Percentiles rank a stretch among this genome's conserved stretches.
These are phyloP conservation scores for Pogonus chalceus DNA, from an alignment of 1,140 invertebrate species.

Conservation along the genomic window DNA sequence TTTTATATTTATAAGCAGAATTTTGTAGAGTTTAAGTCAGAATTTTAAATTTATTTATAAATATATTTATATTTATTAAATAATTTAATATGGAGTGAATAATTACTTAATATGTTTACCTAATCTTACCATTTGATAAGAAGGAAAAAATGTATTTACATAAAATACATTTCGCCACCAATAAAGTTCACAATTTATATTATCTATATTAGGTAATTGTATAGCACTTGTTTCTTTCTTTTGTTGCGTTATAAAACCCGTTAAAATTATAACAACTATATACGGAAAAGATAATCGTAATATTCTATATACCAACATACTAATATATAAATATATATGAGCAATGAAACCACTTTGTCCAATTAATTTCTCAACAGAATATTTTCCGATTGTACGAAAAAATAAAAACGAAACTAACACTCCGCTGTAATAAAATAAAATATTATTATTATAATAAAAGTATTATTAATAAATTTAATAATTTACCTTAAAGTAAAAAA, in stretches of 20 bases:
- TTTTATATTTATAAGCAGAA: no score
- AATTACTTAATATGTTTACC: no score
- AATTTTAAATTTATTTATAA: no score
- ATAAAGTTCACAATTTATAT: constrained; percentile 33
- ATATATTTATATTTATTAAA: no score
- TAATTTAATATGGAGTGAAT: no score
- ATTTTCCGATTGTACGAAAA: constrained; percentile 33
- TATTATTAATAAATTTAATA: neutral
- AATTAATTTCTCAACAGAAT: constrained; percentile 24
- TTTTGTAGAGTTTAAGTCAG: no score
- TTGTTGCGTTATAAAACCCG: constrained; percentile 29
- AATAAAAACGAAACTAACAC: constrained; percentile 36
- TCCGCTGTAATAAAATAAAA: constrained; percentile 28
- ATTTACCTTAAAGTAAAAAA: constrained; percentile 40
- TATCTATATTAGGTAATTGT: constrained; percentile 29
- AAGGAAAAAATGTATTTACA: constrained; percentile 35
- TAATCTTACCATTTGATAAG: constrained; percentile 31
- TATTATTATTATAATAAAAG: constrained; percentile 3
- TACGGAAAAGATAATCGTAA: constrained; percentile 35
- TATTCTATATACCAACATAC: constrained; percentile 8
- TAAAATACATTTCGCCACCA: constrained; percentile 40
- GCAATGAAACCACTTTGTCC: constrained; percentile 24
- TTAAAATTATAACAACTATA: constrained; percentile 30
- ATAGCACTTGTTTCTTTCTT: constrained; percentile 30
- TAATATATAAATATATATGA: constrained; percentile 18